phyloP scores from a whole-genome alignment of 2,797 vertebrate species.

The Danio kyathit region DNA sequence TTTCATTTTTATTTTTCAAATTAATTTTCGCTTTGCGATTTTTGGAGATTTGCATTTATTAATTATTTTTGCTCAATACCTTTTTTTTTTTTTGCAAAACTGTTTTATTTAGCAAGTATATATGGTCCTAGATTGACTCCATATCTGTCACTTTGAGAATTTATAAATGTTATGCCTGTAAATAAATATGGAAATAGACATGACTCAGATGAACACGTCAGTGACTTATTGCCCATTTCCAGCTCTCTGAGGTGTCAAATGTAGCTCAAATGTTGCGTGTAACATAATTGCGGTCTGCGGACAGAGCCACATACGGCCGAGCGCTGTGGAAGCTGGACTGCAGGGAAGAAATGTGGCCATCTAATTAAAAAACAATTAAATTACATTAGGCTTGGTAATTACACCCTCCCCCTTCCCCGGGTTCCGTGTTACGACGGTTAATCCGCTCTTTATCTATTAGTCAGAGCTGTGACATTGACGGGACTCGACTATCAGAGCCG shows the following conservation, averaged over 20 bases:
- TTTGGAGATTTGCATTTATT: too few relatives aligned
- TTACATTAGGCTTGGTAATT: slow-evolving; percentile 71
- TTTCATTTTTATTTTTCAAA: too few relatives aligned
- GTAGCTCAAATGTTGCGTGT: slow-evolving; percentile 12
- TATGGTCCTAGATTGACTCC: too few relatives aligned
- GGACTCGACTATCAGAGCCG: slow-evolving; percentile 53
- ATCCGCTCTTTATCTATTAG: slow-evolving; percentile 70
- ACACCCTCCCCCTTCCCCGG: slow-evolving; percentile 55
- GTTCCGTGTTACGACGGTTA: slow-evolving; percentile 64
- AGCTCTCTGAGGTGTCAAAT: background rate
- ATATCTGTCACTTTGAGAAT: background rate
- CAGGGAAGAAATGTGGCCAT: slow-evolving; percentile 56
- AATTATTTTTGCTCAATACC: too few relatives aligned
- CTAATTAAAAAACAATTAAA: slow-evolving; percentile 73
- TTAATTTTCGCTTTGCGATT: too few relatives aligned
- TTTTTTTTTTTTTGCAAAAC: too few relatives aligned
- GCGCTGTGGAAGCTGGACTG: slow-evolving; percentile 28
- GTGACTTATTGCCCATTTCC: slow-evolving; percentile 8
- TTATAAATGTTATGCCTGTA: background rate
- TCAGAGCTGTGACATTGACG: slow-evolving; percentile 64
- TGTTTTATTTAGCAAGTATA: too few relatives aligned
- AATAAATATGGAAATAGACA: slow-evolving; percentile 5
- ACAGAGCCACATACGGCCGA: background rate
- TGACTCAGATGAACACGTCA: background rate
- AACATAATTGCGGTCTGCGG: slow-evolving; percentile 10